Conservation (phyloP, 2,888 invertebrate species). For the Epinotia bilunana region DNA sequence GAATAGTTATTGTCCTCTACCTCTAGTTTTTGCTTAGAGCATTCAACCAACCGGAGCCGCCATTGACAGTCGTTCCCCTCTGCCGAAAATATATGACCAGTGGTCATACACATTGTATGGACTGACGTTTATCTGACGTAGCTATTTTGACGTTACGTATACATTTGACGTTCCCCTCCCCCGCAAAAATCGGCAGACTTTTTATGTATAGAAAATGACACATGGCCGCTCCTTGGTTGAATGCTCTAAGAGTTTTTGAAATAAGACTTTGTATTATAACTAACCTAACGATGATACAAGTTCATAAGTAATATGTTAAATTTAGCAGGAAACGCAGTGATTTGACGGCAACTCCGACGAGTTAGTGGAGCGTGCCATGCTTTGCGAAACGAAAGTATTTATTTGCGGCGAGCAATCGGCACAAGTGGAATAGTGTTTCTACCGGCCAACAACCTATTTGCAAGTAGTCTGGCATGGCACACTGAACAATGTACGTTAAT, state of each 20-base stretch:
- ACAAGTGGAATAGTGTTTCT: slow-evolving; percentile 30
- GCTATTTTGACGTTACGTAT: too few species aligned
- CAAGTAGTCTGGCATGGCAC: not conserved
- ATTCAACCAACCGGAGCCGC: too few species aligned
- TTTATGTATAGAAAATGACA: too few species aligned
- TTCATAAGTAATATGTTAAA: slow-evolving; percentile 33
- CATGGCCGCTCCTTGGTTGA: too few species aligned
- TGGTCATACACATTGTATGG: too few species aligned
- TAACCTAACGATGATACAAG: slow-evolving; percentile 2
- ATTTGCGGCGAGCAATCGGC: slow-evolving; percentile 34
- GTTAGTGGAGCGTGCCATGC: slow-evolving; percentile 41
- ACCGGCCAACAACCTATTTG: slow-evolving; percentile 29
- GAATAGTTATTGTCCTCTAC: not conserved
- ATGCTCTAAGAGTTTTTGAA: too few species aligned
- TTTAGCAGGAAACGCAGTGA: slow-evolving; percentile 35
- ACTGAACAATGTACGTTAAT: slow-evolving; percentile 8
- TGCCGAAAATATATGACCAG: too few species aligned
- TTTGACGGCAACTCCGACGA: slow-evolving; percentile 36
- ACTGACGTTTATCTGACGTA: too few species aligned
- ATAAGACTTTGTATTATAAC: not conserved
- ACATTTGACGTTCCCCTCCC: too few species aligned
- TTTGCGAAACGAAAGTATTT: slow-evolving; percentile 43
- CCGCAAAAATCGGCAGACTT: too few species aligned
- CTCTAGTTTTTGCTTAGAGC: too few species aligned
- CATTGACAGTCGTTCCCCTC: too few species aligned